Conservation (phyloP, 1,140 invertebrate species). For the Laupala kohalensis region DNA sequence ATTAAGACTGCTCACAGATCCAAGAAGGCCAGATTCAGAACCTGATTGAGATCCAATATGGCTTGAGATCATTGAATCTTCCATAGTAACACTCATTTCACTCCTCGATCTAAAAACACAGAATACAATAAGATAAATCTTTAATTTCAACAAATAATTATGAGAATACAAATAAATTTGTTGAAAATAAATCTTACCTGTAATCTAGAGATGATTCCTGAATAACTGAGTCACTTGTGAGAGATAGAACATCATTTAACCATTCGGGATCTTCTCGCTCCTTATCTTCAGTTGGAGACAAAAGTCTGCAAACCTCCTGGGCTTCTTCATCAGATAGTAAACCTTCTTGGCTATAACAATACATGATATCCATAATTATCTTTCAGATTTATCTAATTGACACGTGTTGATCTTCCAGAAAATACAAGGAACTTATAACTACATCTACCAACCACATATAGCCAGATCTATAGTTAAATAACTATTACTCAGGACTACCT, state of each 20-base stretch:
- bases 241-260: conserved; percentile 39
- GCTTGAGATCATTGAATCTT: conserved; percentile 32
- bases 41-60: conserved; percentile 32
- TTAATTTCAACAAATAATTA: conserved; percentile 19
- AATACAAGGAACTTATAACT: background rate
- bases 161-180: conserved; percentile 20
- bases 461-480: no score
- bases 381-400: background rate
- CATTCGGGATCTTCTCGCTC: conserved; percentile 36
- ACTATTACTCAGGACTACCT: no score
- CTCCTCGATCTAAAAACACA: conserved; percentile 29
- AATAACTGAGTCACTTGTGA: conserved; percentile 33
- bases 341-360: conserved; percentile 47
- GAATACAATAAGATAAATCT: no score
- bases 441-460: no score
- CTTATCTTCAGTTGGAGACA: conserved; percentile 39
- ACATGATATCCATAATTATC: background rate
- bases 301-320: conserved; percentile 63
- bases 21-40: conserved; percentile 32
- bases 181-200: conserved; percentile 26
- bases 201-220: conserved; percentile 34
- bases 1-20: conserved; percentile 33
- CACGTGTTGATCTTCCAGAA: background rate
- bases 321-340: conserved; percentile 74
- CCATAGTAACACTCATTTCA: conserved; percentile 21